Evolutionary conservation across 2,888 invertebrate species (phyloP), one percentile per base, ranked within the genome.

Genomic region (Heliconius ismenius): DNA sequence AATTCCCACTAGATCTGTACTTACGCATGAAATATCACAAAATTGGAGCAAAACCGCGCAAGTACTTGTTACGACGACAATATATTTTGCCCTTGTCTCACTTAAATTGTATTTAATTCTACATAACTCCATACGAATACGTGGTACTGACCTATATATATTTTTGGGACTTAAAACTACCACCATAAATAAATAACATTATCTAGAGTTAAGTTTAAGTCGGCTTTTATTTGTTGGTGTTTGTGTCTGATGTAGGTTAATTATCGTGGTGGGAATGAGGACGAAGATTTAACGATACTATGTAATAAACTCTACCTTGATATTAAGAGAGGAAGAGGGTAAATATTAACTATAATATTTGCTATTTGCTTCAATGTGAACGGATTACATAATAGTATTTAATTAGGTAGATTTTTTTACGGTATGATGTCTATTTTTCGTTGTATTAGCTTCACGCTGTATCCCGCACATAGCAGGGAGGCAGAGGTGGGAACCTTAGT

Each of bases 151-250:
- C 10, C 0, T 49, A 49, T 49, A 69, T 69, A 54, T 70, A 70
- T 54, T 26, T 10, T 15, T 32, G 49, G 69, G 54, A 32, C 54
- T 70, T 28, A 70, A 70, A 70, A 70, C 54, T 70, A 54, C 32
- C 13, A 32, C n/a, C 54, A 70, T 70, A 70, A 70, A 70, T 49
- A 70, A 54, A 70, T 54, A n/a, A 70, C 32, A 70, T 54, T 54
- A 54, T 32, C 28, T 70, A 54, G 21, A 58, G 32, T n/a, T n/a
- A n/a, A n/a, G n/a, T 58, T 58, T 32, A 70, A 70, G 69, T 32
- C 54, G 11, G 54, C 54, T 21, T 54, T 69, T 54, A 54, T 54
- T 69, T n/a, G 13, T 28, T 32, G 54, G 54, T n/a, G 28, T 18
- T 32, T 32, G 68, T 43, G 13, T 58, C 54, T 49, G 7, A 70